A percentile compares a stretch with the other conserved stretches of the same genome.
These are phyloP conservation scores for Phortica okadai DNA, from an alignment of 2,888 invertebrate species.

Conservation along the genomic window DNA sequence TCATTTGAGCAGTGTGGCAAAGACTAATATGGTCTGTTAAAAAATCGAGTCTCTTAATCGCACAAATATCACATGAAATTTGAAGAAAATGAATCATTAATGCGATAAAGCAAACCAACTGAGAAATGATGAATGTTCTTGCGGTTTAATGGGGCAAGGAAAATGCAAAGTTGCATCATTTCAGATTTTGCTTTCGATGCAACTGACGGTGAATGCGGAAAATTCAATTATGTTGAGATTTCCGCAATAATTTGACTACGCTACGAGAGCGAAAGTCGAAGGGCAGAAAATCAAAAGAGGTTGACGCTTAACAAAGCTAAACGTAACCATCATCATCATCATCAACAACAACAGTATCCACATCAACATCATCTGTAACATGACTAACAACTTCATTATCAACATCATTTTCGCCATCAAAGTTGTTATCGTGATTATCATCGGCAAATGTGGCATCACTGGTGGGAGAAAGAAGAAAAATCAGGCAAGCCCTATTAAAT, in stretches of 20 bases:
- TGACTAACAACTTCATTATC: neutral
- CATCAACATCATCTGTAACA: neutral
- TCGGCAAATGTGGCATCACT: neutral
- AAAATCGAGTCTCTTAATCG: no score
- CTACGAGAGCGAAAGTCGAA: neutral
- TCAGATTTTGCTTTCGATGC: neutral
- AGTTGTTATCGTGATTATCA: neutral
- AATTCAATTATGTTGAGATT: constrained; percentile 2
- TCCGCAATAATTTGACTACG: constrained; percentile 5
- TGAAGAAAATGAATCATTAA: no score
- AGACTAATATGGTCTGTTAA: no score
- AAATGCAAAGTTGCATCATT: neutral
- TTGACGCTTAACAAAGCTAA: neutral
- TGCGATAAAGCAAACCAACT: no score
- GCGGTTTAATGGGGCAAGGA: neutral
- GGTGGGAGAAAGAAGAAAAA: neutral
- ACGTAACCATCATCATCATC: neutral
- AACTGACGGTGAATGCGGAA: neutral
- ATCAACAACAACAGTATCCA: constrained; percentile 1
- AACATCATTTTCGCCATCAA: neutral
- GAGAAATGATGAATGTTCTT: no score
- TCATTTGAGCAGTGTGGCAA: no score
- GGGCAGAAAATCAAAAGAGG: neutral
- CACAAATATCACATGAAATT: no score
- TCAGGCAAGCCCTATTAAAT: neutral